These are phyloP conservation scores for Phrynocephalus versicolor DNA, from an alignment of 2,113 vertebrate genomes.

Conservation along the genomic window DNA sequence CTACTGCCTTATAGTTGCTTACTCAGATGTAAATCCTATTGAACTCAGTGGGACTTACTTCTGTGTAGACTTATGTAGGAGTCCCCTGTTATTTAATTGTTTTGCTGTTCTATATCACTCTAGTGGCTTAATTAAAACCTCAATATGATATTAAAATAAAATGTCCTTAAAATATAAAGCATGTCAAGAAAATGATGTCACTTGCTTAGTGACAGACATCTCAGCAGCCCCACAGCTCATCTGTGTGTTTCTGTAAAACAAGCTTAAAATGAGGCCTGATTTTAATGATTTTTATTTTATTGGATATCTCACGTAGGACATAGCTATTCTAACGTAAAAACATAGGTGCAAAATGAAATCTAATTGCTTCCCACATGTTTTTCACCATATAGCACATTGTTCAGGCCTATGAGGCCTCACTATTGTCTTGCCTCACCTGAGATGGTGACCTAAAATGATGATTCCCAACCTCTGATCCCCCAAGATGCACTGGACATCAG, in stretches of 20 bases:
- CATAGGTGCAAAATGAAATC: not conserved
- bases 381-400: not conserved
- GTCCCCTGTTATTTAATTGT: not conserved
- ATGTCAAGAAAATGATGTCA: not conserved
- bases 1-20: not conserved
- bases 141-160: not conserved
- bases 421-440: too few species aligned
- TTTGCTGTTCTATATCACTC: not conserved
- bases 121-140: not conserved
- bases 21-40: not conserved
- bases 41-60: not conserved
- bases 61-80: not conserved
- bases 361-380: not conserved
- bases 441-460: too few species aligned
- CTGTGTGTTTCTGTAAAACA: too few species aligned
- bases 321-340: not conserved
- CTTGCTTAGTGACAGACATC: not conserved
- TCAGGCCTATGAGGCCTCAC: not conserved
- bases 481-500: too few species aligned
- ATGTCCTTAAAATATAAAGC: slow-evolving; percentile 14
- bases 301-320: not conserved
- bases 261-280: not conserved
- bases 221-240: too few species aligned
- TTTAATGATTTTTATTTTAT: not conserved
- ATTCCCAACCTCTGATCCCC: too few species aligned